Base-by-base conservation (phyloP, 2,113 vertebrate genomes). In the Neotragus pygmaeus region DNA sequence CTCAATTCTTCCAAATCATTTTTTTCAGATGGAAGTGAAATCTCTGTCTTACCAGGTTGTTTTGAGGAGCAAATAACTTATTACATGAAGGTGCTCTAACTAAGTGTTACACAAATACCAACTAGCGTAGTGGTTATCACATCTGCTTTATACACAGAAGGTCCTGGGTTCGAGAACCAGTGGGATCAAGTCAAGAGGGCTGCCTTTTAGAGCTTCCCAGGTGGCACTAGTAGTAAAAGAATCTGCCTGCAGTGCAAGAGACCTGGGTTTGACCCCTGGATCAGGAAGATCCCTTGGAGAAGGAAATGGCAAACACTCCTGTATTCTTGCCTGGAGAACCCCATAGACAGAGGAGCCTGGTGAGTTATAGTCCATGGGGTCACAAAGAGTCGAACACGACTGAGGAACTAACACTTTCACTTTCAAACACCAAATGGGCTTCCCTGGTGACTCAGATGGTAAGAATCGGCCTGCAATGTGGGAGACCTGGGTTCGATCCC, bases 381-480 rank as follows among this genome's bases (percentile, higher is more conserved):
- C 19, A 36, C 64, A 70, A 36, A 70, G n/a, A 70, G n/a, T 36
- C 9, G 0, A n/a, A 70, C n/a, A 36, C 0, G 0, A 70, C n/a
- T 36, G 19, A 70, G n/a, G 9, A 23, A 36, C 64, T 70, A 70
- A 36, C 64, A 36, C 19, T 70, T 36, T 36, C 64, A 36, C 64
- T 70, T 70, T 36, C 9, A 70, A 70, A 70, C n/a, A 36, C 17
- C 64, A 70, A 11, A 9, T 19, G 33, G 64, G 64, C 33, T 66
- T 66, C 64, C 64, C 64, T 66, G 64, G 64, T n/a, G 64, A 66
- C 16, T 66, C 62, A 66, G 33, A 19, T 66, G 33, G 16, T 66
- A 66, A 66, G 33, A 66, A 11, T 66, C 64, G 2, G 64, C 64
- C 17, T 66, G 64, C n/a, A 66, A 10, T 66, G n/a, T 4, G 1